Conservation (phyloP, 2,888 invertebrate genomes). For the Vannuccia rotundouncinata region DNA sequence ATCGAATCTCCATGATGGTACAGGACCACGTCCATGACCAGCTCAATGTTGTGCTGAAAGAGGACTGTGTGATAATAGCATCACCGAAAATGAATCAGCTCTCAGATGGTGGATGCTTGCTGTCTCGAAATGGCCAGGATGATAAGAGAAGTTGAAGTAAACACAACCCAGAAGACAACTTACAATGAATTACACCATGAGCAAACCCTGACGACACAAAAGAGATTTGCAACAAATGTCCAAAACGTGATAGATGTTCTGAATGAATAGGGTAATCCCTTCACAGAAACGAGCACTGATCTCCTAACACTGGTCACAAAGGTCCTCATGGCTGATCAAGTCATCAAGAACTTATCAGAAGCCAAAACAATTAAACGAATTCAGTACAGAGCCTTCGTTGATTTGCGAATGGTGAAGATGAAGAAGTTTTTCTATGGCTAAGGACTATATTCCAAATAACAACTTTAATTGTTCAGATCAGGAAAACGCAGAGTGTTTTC, state of each 20-base stretch:
- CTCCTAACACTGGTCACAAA: neutral
- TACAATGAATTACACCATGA: neutral
- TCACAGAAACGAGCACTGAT: neutral
- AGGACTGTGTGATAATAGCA: neutral
- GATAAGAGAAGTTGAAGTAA: neutral
- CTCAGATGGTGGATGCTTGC: neutral
- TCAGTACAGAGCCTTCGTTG: neutral
- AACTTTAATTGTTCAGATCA: neutral
- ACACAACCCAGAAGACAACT: neutral
- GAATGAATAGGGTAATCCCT: neutral
- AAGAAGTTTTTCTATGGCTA: neutral
- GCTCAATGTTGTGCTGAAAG: neutral
- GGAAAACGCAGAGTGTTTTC: neutral
- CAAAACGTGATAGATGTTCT: neutral
- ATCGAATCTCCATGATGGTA: neutral
- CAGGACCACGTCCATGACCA: neutral
- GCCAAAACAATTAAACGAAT: neutral
- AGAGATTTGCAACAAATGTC: neutral
- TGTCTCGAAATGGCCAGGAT: neutral
- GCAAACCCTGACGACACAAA: neutral
- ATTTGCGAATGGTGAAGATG: neutral
- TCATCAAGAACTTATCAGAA: neutral
- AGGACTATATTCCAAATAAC: neutral
- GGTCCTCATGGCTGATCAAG: neutral
- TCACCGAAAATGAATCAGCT: neutral